Percentiles rank a stretch among this genome's conserved stretches.
Evolutionary conservation across 2,888 invertebrate genomes (phyloP).

Genomic region (Drosophila stalkeri): DNA sequence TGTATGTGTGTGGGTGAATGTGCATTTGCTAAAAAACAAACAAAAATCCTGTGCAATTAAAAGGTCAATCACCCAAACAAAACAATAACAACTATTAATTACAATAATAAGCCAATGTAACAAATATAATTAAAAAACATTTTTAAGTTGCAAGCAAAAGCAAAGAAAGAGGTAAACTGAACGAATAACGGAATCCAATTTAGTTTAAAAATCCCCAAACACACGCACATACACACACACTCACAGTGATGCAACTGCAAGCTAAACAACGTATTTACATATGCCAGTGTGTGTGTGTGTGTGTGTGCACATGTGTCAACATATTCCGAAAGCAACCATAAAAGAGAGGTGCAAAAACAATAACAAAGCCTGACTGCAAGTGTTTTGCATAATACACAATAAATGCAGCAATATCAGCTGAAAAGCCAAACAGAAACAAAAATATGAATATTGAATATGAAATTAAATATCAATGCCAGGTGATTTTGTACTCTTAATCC

Average conservation of each 20-base stretch:
- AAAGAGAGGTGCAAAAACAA: constrained; percentile 55
- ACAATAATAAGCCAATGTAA: constrained; percentile 16
- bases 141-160: not conserved
- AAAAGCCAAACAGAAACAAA: constrained; percentile 22
- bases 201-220: constrained; percentile 30
- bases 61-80: constrained; percentile 62
- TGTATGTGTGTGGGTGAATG: constrained; percentile 21
- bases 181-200: constrained; percentile 31
- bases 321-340: constrained; percentile 43
- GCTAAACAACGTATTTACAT: constrained; percentile 40
- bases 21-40: constrained; percentile 43
- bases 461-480: constrained; percentile 55
- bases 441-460: constrained; percentile 35
- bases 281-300: constrained; percentile 19
- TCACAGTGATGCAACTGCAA: constrained; percentile 61
- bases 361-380: constrained; percentile 52
- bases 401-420: constrained; percentile 40
- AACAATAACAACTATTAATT: constrained; percentile 12
- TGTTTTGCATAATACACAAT: constrained; percentile 38
- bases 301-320: constrained; percentile 33
- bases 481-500: constrained; percentile 59
- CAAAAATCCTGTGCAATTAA: constrained; percentile 64
- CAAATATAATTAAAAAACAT: not conserved
- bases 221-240: constrained; percentile 13
- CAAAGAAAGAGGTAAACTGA: constrained; percentile 34